phyloP scores from a whole-genome alignment of 2,797 vertebrate species.

The Pelodytes ibericus region DNA sequence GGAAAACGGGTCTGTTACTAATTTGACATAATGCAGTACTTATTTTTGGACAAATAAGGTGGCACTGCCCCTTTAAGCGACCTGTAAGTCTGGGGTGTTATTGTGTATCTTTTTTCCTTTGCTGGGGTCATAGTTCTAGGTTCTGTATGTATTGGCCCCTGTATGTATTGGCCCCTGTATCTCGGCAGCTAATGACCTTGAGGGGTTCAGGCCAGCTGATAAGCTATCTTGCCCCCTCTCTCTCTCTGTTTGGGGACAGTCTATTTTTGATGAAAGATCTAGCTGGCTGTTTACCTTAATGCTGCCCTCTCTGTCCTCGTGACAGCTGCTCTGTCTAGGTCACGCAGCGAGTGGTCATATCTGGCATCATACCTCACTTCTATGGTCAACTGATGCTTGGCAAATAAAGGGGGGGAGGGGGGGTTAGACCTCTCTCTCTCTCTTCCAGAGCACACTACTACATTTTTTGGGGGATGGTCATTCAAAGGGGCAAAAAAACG shows the following conservation, averaged over 20 bases:
- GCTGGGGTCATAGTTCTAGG: no score
- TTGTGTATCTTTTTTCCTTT: no score
- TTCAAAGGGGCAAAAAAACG: not conserved
- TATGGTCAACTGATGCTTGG: slow-evolving; percentile 6
- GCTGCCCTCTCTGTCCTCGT: not conserved
- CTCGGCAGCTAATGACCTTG: not conserved
- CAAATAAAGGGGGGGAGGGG: no score
- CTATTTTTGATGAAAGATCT: not conserved
- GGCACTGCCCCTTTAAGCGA: no score
- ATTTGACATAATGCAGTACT: no score
- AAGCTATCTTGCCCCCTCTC: not conserved
- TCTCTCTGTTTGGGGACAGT: not conserved
- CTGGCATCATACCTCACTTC: not conserved
- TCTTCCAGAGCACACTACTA: not conserved
- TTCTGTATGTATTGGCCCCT: no score
- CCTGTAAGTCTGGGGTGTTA: no score
- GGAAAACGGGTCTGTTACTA: no score
- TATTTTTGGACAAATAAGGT: no score
- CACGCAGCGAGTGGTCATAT: not conserved
- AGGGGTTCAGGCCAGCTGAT: not conserved
- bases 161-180: not conserved
- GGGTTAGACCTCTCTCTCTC: no score
- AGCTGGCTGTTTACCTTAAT: slow-evolving; percentile 18
- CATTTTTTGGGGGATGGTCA: not conserved
- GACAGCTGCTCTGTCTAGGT: slow-evolving; percentile 15